Conservation (phyloP, 2,113 vertebrate species). For the Xiphias gladius region DNA sequence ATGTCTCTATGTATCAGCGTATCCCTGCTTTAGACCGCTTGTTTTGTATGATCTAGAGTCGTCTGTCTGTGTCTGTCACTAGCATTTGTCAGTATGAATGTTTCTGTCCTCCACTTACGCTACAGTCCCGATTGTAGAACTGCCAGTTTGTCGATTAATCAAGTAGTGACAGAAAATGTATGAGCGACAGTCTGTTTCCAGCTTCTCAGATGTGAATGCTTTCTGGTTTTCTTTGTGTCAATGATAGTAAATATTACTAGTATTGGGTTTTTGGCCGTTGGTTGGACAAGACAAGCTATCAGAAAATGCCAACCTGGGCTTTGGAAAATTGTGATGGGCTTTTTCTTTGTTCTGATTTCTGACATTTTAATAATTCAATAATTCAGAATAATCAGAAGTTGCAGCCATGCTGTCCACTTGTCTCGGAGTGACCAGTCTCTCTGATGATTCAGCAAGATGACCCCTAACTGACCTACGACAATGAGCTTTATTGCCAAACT, state of each 20-base stretch:
- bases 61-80: neutral
- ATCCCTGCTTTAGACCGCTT: too few species aligned
- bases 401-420: neutral
- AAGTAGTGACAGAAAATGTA: too few species aligned
- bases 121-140: neutral
- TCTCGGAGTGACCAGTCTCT: neutral
- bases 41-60: neutral
- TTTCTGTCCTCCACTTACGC: neutral
- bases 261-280: neutral
- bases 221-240: neutral
- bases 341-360: neutral
- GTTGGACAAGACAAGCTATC: neutral
- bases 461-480: neutral
- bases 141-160: neutral
- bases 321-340: neutral
- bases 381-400: neutral
- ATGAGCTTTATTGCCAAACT: neutral
- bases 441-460: slow-evolving; percentile 18
- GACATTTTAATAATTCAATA: neutral
- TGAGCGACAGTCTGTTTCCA: neutral
- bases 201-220: neutral
- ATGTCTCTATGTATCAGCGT: neutral
- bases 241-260: neutral
- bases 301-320: neutral
- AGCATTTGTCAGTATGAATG: too few species aligned